A percentile compares a stretch with the other conserved stretches of the same genome.
Evolutionary conservation across 2,797 vertebrate genomes (phyloP).

Genomic region (Falco novaeseelandiae): DNA sequence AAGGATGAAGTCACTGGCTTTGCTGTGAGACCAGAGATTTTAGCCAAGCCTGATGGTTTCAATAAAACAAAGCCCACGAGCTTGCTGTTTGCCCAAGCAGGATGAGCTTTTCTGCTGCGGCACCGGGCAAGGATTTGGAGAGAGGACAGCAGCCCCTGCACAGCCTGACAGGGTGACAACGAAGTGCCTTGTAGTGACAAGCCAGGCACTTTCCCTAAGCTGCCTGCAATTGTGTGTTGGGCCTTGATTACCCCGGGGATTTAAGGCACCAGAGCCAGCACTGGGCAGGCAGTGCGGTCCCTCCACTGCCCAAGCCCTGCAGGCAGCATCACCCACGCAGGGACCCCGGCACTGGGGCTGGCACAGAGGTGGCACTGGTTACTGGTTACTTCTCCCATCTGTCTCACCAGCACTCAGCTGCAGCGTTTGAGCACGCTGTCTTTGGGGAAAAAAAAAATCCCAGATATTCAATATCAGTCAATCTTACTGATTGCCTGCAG

Average conservation of each 20-base stretch:
- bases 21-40: slow-evolving; percentile 32
- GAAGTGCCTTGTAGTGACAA: neutral
- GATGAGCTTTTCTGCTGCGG: neutral
- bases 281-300: rapidly evolving
- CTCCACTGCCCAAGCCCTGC: neutral
- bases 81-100: neutral
- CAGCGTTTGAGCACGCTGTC: rapidly evolving
- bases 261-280: neutral
- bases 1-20: slow-evolving; percentile 68
- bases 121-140: neutral
- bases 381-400: neutral
- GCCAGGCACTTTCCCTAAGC: neutral
- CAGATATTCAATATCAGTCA: neutral
- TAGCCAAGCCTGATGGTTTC: slow-evolving; percentile 68
- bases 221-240: neutral
- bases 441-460: neutral
- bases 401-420: neutral
- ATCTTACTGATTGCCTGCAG: neutral
- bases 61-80: neutral
- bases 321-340: rapidly evolving
- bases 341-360: too few relatives aligned
- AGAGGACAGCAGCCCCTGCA: neutral
- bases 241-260: rapidly evolving
- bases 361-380: neutral
- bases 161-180: neutral